Evolutionary conservation across 2,113 vertebrate species (phyloP).

Genomic region (Phylloscopus trochiloides): DNA sequence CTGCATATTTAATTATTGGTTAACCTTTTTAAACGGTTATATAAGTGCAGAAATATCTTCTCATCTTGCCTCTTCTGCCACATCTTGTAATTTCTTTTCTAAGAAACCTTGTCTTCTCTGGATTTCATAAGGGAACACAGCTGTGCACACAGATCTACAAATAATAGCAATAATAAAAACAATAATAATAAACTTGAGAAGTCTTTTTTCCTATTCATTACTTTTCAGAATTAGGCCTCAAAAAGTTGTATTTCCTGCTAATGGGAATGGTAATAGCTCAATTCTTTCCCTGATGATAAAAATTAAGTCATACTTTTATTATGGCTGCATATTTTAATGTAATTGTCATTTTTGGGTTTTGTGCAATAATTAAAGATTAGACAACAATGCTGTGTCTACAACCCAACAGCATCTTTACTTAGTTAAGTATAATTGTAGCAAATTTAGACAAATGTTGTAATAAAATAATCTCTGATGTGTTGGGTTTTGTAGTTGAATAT

Average conservation of each 20-base stretch:
- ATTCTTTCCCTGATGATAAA: neutral
- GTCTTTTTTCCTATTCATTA: neutral
- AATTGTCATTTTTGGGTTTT: neutral
- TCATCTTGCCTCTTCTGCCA: neutral
- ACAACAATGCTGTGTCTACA: neutral
- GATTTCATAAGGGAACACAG: neutral
- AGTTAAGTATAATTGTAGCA: neutral
- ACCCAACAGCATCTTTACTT: neutral
- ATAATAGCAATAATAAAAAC: neutral
- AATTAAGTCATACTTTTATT: neutral
- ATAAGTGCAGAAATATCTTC: neutral
- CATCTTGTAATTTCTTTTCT: neutral
- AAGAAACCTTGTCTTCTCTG: neutral
- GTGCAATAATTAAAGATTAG: neutral
- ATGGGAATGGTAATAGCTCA: neutral
- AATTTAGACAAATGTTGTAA: neutral
- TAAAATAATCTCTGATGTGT: neutral
- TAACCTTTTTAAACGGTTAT: neutral
- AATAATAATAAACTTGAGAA: neutral
- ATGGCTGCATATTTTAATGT: neutral
- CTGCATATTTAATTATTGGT: neutral
- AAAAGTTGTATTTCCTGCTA: neutral
- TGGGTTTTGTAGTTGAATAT: neutral
- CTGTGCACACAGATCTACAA: neutral
- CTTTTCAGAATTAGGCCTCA: neutral